Evolutionary conservation across 23 tunicate genomes (phyloP).

Genomic region (Halocynthia aurantium): DNA sequence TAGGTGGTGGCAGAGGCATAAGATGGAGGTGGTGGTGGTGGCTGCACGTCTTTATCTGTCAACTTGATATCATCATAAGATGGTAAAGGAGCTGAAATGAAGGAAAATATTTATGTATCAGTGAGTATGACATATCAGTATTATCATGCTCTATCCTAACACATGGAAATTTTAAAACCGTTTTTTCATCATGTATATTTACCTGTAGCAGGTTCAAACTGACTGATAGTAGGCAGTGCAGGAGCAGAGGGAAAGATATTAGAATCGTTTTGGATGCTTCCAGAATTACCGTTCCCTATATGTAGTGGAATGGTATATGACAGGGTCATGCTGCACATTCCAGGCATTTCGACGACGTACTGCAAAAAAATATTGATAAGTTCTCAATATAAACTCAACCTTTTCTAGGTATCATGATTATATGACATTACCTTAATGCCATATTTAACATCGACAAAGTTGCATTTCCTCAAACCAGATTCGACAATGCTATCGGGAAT

Average conservation of each 20-base stretch:
- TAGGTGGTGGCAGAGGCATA: background rate
- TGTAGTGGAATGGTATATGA: background rate
- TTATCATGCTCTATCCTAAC: too few relatives aligned
- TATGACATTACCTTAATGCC: background rate
- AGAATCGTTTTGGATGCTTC: background rate
- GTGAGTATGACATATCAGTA: too few relatives aligned
- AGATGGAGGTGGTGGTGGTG: slow-evolving; percentile 2
- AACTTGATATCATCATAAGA: background rate
- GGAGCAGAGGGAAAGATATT: background rate
- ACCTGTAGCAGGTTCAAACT: too few relatives aligned
- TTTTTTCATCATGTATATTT: too few relatives aligned
- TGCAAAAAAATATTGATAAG: background rate
- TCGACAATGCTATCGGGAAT: slow-evolving; percentile 28
- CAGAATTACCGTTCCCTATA: background rate
- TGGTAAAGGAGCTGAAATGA: too few relatives aligned
- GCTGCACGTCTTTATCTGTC: background rate
- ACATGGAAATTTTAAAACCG: too few relatives aligned
- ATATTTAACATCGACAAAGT: slow-evolving; percentile 18
- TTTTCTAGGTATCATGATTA: background rate
- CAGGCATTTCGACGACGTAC: slow-evolving; percentile 9
- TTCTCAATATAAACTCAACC: background rate
- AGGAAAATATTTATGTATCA: too few relatives aligned
- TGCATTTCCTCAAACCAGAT: slow-evolving; percentile 35
- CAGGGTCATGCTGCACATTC: slow-evolving; percentile 2
- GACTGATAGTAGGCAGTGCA: background rate